These are phyloP conservation scores for Rallus limicola DNA, from an alignment of 2,113 vertebrate species.

Conservation along the genomic window DNA sequence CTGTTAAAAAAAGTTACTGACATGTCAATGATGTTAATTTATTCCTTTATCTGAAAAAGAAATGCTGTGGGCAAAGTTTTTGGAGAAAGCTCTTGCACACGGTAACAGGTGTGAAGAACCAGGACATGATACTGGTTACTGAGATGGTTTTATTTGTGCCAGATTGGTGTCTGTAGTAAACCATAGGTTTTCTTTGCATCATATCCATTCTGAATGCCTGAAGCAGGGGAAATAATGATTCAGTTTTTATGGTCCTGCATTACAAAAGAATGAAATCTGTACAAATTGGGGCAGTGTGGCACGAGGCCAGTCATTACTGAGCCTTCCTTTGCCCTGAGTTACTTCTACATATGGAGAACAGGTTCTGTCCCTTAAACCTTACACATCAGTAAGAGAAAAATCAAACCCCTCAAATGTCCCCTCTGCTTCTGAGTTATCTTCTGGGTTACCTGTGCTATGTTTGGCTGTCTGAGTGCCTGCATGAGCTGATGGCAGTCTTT, in stretches of 20 bases:
- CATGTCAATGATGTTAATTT: neutral
- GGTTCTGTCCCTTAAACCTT: neutral
- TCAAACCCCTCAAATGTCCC: neutral
- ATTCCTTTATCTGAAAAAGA: slow-evolving; percentile 8
- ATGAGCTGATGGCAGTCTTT: neutral
- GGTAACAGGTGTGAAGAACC: neutral
- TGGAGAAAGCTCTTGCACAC: neutral
- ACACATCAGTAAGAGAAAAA: neutral
- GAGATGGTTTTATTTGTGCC: neutral
- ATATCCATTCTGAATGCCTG: neutral
- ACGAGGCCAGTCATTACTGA: accelerated
- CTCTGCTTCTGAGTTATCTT: neutral
- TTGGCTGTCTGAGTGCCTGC: neutral
- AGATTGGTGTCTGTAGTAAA: slow-evolving; percentile 2
- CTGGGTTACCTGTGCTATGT: accelerated
- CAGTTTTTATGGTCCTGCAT: neutral
- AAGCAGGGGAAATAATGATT: slow-evolving; percentile 7
- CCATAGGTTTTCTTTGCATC: neutral
- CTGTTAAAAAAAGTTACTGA: neutral
- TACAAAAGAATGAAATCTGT: neutral
- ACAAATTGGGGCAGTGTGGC: neutral
- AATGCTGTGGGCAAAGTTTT: slow-evolving; percentile 8
- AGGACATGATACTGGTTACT: neutral
- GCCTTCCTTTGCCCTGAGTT: neutral
- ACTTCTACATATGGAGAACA: accelerated